These are phyloP conservation scores for Polydrusus tereticollis DNA, from an alignment of 2,888 invertebrate genomes.

Conservation along the genomic window DNA sequence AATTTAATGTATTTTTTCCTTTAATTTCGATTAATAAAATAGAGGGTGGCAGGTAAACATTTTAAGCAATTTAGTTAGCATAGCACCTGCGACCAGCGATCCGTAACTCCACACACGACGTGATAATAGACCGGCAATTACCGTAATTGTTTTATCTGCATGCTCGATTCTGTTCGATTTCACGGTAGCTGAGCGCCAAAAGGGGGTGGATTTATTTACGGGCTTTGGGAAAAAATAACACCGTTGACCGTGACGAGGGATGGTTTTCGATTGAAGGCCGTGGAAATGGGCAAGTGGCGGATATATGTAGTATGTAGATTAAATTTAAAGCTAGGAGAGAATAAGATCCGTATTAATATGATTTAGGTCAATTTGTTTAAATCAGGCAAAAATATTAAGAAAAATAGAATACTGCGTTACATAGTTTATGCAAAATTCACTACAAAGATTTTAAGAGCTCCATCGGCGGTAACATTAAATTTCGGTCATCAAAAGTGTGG, in stretches of 20 bases:
- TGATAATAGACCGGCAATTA: conserved; percentile 60
- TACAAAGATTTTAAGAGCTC: no score
- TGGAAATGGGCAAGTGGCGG: conserved; percentile 10
- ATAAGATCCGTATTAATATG: not conserved
- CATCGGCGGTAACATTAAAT: no score
- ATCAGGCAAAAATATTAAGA: no score
- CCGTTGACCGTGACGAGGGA: not conserved
- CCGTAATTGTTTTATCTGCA: conserved; percentile 57
- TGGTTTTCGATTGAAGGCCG: conserved; percentile 8
- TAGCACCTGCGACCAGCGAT: conserved; percentile 56
- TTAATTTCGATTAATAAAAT: conserved; percentile 13
- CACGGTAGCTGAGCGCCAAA: conserved; percentile 44
- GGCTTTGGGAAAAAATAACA: not conserved
- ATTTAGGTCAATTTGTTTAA: no score
- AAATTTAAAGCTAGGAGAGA: not conserved
- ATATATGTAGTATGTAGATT: not conserved
- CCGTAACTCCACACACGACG: conserved; percentile 57
- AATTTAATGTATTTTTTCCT: no score
- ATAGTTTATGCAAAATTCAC: no score
- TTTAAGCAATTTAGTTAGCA: conserved; percentile 24
- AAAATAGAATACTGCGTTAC: no score
- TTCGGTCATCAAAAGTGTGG: no score
- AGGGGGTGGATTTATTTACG: conserved; percentile 17
- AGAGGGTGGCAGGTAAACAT: conserved; percentile 19
- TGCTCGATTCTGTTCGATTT: conserved; percentile 50